Evolutionary conservation across 2,113 vertebrate species (phyloP), one percentile per base, ranked within the genome.

Genomic region (Rousettus leschenaultii): DNA sequence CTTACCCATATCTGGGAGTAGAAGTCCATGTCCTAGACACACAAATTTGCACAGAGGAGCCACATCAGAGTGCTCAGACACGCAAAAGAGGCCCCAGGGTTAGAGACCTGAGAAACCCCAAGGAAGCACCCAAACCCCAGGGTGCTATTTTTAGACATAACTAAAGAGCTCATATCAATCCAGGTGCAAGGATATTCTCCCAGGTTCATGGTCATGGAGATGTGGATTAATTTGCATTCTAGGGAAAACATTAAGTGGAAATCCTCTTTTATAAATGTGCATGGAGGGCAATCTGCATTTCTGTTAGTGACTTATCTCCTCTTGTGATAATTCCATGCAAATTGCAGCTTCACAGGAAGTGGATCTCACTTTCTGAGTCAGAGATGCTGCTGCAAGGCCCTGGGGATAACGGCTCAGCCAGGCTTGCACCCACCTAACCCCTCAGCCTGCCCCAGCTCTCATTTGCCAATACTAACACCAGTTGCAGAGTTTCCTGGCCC

Each of bases 401-500:
- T 77, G 18, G 6, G 28, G 40, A 7, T 14, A 22, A 33, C 2
- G 3, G 33, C 15, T 24, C 63, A 13, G 33, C 16, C 71, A 66
- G 35, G 6, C 21, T 68, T 40, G 6, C 33, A 15, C 5, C 12
- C 15, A 3, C 16, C 21, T 59, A 30, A 14, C 24, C 14, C 53
- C 66, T 16, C n/a, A 9, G n/a, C 22, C 77, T 30, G 21, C 21
- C 10, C n/a, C 11, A 15, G 48, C 7, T 70, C 45, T 70, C 61
- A 66, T 4, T 16, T 28, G 18, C 38, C 4, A 24, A 0, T 35
- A 5, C 26, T 21, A 28, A 33, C 22, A 14, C 22, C 14, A 14
- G 0, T 0, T 13, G 21, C 35, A 22, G 24, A 40, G 12, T 33
- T 24, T 38, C 55, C 53, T 6, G 2, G 0, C 15, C 13, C 21